Conservation (phyloP, 2,113 vertebrate species). For the Noctilio leporinus region DNA sequence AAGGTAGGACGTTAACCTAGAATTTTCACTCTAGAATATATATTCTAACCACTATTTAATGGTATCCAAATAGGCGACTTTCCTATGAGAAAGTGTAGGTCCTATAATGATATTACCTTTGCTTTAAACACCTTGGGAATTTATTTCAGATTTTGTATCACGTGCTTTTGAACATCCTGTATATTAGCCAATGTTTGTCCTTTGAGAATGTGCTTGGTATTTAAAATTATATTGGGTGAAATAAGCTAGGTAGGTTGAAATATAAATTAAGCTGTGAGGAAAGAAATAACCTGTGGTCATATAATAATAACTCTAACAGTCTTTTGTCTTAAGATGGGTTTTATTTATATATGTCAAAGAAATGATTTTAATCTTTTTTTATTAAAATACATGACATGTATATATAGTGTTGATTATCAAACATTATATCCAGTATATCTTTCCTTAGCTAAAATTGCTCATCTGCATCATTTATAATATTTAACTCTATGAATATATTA, state of each 20-base stretch:
- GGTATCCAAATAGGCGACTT: not conserved
- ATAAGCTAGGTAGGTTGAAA: not conserved
- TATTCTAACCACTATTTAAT: not conserved
- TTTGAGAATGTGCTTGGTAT: not conserved
- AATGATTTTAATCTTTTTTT: not conserved
- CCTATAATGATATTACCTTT: not conserved
- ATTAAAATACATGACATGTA: not conserved
- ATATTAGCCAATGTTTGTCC: not conserved
- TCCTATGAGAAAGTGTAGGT: not conserved
- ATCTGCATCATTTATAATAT: not conserved
- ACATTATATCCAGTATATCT: not conserved
- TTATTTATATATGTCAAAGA: not conserved
- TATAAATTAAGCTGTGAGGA: not conserved
- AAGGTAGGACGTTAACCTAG: not conserved
- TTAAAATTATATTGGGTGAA: not conserved
- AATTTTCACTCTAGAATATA: not conserved
- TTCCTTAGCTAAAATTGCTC: not conserved
- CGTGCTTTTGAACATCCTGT: not conserved
- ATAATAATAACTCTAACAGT: not conserved
- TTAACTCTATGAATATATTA: not conserved
- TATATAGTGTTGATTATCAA: not conserved
- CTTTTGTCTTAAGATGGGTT: not conserved
- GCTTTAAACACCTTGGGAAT: not conserved
- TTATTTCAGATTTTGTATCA: not conserved
- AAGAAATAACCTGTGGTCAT: not conserved